A percentile compares a stretch with the other conserved stretches of the same genome.
These are phyloP conservation scores for Alca torda DNA, from an alignment of 2,797 vertebrate genomes.

Conservation along the genomic window DNA sequence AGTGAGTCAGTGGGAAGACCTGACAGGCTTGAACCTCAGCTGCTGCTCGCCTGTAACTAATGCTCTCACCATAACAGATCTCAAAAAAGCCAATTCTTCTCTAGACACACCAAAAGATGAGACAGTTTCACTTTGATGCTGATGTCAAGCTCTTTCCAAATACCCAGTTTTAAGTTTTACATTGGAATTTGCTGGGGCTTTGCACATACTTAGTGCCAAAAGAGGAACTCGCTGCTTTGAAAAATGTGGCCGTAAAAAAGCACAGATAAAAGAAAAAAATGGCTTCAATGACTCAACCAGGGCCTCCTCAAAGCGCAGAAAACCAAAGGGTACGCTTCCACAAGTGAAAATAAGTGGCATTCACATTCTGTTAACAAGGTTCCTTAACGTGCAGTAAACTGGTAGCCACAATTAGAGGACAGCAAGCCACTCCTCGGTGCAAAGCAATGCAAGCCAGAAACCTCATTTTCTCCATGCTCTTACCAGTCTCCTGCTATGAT, in stretches of 20 bases:
- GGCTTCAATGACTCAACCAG: background rate
- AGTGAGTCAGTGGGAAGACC: background rate
- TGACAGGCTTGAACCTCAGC: background rate
- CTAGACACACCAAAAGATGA: background rate
- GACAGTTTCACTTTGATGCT: background rate
- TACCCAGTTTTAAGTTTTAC: background rate
- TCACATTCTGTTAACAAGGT: background rate
- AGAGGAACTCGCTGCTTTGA: background rate
- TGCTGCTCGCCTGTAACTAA: background rate
- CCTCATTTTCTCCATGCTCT: slow-evolving; percentile 12
- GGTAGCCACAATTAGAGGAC: slow-evolving; percentile 37
- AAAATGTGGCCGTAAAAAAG: background rate
- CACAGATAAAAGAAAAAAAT: background rate
- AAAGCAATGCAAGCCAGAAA: background rate
- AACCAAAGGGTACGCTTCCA: background rate
- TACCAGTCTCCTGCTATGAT: background rate
- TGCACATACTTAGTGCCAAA: background rate
- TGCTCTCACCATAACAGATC: background rate
- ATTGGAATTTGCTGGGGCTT: background rate
- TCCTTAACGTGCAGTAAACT: background rate
- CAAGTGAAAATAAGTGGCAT: background rate
- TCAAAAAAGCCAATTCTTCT: background rate
- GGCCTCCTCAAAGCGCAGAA: background rate
- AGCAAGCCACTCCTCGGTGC: background rate
- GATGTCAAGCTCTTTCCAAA: background rate